Evolutionary conservation across 2,888 invertebrate species (phyloP), one percentile per base, ranked within the genome.

Genomic region (Eueremaeus valkanovi): DNA sequence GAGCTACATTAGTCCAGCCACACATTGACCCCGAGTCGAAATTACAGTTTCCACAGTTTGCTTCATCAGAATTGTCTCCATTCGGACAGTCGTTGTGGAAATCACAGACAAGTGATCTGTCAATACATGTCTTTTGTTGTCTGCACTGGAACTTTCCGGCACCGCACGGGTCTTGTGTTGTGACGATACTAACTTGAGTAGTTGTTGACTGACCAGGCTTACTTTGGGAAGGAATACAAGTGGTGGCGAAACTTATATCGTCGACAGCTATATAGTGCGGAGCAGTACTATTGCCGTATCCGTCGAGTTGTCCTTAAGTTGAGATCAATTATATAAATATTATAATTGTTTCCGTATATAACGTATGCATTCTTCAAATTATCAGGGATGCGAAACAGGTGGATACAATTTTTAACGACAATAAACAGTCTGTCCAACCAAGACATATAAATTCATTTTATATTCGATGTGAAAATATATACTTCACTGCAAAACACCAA

Each of bases 61-160:
- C 76, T 76, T 84, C 84, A 77, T 85, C 84, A 8, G 63, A 63
- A 18, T 76, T 75, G 0, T 83, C 82, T 45, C 82, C 81, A 77
- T 83, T 83, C 0, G 81, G 81, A 75, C 84, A 85, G 77, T 85
- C 83, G 74, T 82, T 80, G 29, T 81, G 81, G 76, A 82, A 84
- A 76, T 84, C 82, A 77, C 84, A 84, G 6, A 79, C 79, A 61
- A 78, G 76, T 9, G 70, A 75, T 2, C 73, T 45, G 18, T 74
- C 72, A 21, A 74, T 49, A 29, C 74, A 74, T 11, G 40, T 40
- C 40, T 40, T 40, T 9, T 9, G 11, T 9, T 9, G 40, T 40
- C 8, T 9, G 45, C 49, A 70, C 0, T 9, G 0, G 42, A 61
- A 42, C 9, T 73, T 3, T 40, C 24, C 61, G 13, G 6, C 1